These are phyloP conservation scores for Drosophila affinis DNA, from an alignment of 2,888 invertebrate species.

Conservation along the genomic window DNA sequence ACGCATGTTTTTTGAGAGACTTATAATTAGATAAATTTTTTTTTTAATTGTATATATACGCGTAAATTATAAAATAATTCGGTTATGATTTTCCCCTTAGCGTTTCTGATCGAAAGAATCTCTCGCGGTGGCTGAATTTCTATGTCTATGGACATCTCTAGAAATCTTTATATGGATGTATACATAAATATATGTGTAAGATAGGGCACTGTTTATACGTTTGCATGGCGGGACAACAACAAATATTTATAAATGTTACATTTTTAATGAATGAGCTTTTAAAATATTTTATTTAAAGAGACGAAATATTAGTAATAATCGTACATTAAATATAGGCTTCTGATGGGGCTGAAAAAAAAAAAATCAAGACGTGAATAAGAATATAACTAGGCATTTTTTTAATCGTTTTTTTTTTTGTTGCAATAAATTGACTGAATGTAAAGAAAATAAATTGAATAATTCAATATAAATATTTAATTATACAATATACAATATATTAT, in stretches of 20 bases:
- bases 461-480: slow-evolving; percentile 32
- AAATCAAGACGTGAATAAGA: slow-evolving; percentile 22
- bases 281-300: slow-evolving; percentile 33
- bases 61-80: slow-evolving; percentile 8
- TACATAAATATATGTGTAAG: background rate
- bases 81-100: slow-evolving; percentile 2
- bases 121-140: slow-evolving; percentile 4
- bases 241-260: slow-evolving; percentile 25
- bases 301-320: slow-evolving; percentile 12
- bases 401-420: slow-evolving; percentile 53
- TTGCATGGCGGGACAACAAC: slow-evolving; percentile 18
- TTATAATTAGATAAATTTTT: slow-evolving; percentile 4
- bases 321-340: slow-evolving; percentile 16
- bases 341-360: slow-evolving; percentile 4
- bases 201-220: slow-evolving; percentile 37
- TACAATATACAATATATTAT: slow-evolving; percentile 26
- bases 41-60: slow-evolving; percentile 37
- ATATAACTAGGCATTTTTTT: slow-evolving; percentile 22
- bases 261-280: slow-evolving; percentile 44
- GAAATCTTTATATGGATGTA: slow-evolving; percentile 43
- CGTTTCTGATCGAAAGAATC: slow-evolving; percentile 21
- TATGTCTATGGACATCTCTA: slow-evolving; percentile 12
- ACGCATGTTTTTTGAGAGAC: slow-evolving; percentile 19
- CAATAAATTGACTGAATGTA: slow-evolving; percentile 75
- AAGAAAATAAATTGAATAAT: slow-evolving; percentile 38